Base-by-base conservation (phyloP, 2,797 vertebrate genomes). In the Hydrolagus colliei region DNA sequence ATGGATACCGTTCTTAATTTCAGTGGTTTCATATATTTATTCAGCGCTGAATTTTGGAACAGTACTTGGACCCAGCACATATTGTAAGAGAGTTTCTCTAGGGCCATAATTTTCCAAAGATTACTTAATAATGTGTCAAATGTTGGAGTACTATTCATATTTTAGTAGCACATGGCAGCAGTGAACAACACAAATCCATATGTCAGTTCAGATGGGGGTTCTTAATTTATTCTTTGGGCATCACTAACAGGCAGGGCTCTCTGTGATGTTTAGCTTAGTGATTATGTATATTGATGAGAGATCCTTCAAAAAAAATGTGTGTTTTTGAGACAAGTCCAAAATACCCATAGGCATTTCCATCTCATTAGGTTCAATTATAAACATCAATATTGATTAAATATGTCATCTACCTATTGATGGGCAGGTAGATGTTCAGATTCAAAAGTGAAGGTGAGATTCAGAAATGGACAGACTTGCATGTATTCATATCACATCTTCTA, bases 141-240 rank as follows among this genome's bases (percentile, higher is more conserved):
- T 84, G 79, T 65, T 84, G 4, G 2, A 41, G 79, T 63, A 32
- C 32, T 71, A 35, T 84, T 84, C 65, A 84, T 18, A 68, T 71
- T 84, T 18, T 32, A 71, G 52, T 71, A 9, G 65, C 35, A 18
- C 68, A 68, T 71, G 79, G 41, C 68, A 12, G 79, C 32, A 32
- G 65, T 13, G 32, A 84, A 68, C 65, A 71, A 41, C 79, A 84
- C 41, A 84, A 71, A 71, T 71, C 32, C 32, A 84, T 84, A 18
- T 41, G 52, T 84, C 27, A 68, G 67, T 84, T 84, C 79, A 71
- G 79, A 16, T 71, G 63, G 79, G 79, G 68, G 32, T 84, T 68
- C 32, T 52, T 84, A 84, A 84, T 84, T 84, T 71, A 84, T 84
- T 84, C 65, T 84, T 84, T 65, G 9, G n/a, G 41, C 68, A 84